Evolutionary conservation across 2,888 invertebrate genomes (phyloP).

Genomic region (Dusona sp.): DNA sequence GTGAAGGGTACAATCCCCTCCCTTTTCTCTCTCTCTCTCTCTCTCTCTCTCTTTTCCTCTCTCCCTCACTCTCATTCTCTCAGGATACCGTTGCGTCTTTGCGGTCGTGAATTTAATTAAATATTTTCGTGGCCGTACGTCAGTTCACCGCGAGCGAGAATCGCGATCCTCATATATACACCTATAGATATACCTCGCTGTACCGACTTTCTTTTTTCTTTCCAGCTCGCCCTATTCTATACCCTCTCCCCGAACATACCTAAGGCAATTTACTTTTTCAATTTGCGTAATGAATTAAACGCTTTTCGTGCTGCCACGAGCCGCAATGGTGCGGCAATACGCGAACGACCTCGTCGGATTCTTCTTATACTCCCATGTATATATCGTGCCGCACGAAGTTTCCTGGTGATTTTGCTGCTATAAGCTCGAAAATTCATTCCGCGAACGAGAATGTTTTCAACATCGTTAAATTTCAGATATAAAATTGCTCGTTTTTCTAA

Average conservation of each 20-base stretch:
- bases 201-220: conserved; percentile 48
- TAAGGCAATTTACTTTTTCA: conserved; percentile 84
- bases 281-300: conserved; percentile 84
- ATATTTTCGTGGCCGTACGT: conserved; percentile 83
- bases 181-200: conserved; percentile 27
- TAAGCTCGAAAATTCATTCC: conserved; percentile 37
- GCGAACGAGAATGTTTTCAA: conserved; percentile 26
- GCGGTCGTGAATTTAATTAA: conserved; percentile 84
- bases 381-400: conserved; percentile 34
- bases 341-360: conserved; percentile 43
- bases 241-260: conserved; percentile 71
- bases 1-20: not conserved
- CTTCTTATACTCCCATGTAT: conserved; percentile 41
- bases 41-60: not conserved
- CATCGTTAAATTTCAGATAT: conserved; percentile 13
- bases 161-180: conserved; percentile 25
- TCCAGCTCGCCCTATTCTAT: conserved; percentile 37
- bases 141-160: conserved; percentile 71
- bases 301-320: conserved; percentile 68
- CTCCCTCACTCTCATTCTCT: conserved; percentile 23
- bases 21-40: not conserved
- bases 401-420: conserved; percentile 20
- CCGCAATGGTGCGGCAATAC: conserved; percentile 54
- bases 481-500: not conserved
- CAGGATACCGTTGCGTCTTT: conserved; percentile 73